Evolutionary conservation across 1,140 invertebrate genomes (phyloP).

Genomic region (Drosophila punjabiensis): DNA sequence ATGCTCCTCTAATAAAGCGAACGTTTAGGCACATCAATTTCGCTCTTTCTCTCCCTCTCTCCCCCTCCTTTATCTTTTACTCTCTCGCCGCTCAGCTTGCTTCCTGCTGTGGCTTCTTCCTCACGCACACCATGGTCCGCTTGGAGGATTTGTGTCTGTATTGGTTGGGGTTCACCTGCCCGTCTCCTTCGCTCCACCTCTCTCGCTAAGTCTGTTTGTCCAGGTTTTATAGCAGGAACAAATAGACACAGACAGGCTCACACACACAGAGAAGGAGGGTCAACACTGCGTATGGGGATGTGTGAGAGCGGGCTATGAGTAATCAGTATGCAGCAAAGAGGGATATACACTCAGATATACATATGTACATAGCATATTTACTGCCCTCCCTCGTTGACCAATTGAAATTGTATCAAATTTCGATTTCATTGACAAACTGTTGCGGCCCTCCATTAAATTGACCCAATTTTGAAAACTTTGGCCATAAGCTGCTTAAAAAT

Average conservation of each 20-base stretch:
- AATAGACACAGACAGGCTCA: constrained; percentile 45
- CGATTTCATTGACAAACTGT: constrained; percentile 66
- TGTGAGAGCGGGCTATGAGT: constrained; percentile 31
- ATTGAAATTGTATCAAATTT: constrained; percentile 72
- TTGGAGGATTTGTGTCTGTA: not conserved
- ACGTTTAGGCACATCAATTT: constrained; percentile 57
- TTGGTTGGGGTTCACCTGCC: constrained; percentile 23
- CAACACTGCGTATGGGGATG: constrained; percentile 39
- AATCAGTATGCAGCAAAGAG: constrained; percentile 12
- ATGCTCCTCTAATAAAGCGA: constrained; percentile 71
- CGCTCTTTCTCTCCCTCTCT: constrained; percentile 12
- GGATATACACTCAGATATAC: constrained; percentile 1
- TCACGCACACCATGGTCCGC: not conserved
- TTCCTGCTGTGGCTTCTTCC: constrained; percentile 40
- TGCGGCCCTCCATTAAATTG: constrained; percentile 64
- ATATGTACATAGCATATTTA: not conserved
- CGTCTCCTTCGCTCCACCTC: constrained; percentile 4
- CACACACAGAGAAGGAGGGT: constrained; percentile 42
- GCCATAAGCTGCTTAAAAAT: constrained; percentile 70
- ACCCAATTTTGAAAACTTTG: constrained; percentile 60
- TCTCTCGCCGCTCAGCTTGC: constrained; percentile 12
- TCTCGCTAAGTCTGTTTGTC: constrained; percentile 62
- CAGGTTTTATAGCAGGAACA: constrained; percentile 77
- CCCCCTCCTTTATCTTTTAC: not conserved
- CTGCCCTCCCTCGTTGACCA: constrained; percentile 14